Evolutionary conservation across 2,797 vertebrate genomes (phyloP), one percentile per base, ranked within the genome.

Genomic region (Pygocentrus nattereri): DNA sequence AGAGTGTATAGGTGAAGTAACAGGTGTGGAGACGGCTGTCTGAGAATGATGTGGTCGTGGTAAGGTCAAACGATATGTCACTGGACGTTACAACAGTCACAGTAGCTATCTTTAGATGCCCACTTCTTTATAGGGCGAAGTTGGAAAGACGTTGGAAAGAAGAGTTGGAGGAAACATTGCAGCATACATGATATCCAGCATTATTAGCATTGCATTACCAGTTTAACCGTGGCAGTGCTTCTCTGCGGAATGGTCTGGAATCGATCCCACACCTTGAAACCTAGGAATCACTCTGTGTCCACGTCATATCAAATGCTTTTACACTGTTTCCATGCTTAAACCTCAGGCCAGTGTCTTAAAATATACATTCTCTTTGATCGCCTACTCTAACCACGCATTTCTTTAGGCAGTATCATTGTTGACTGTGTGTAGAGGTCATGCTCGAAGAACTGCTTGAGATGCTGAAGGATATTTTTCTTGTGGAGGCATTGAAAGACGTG

Each of bases 31-130:
- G 12, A 52, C 47, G 38, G 68, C 52, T 73, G 38, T 41, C 58
- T 74, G 61, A 73, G 77, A 79, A 77, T 52, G 49, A 82, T 71
- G 49, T n/a, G 64, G 30, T 41, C 68, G 59, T 76, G 68, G 64
- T 71, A 54, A 76, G 79, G 71, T 86, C 23, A 69, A 81, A 50
- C 73, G 71, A 59, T 67, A 50, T 64, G 82, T 80, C 70, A 74
- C 56, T 56, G 59, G 50, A 71, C 50, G 25, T 70, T 74, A 64
- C 58, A 77, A 62, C 56, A 56, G 41, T 21, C 47, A 0, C 71
- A 59, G 47, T 49, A 10, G 50, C 19, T 78, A 74, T 78, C 50
- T 70, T 78, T 74, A 52, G 78, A 49, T 18, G 41, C 49, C 23
- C 41, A 21, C 72, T 76, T n/a, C 65, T 68, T 65, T 54, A 71